Evolutionary conservation across 37 sponge, comb jelly and placozoan genomes (phyloP), one percentile per base, ranked within the genome.

Genomic region (Cladorhizidae sp.): DNA sequence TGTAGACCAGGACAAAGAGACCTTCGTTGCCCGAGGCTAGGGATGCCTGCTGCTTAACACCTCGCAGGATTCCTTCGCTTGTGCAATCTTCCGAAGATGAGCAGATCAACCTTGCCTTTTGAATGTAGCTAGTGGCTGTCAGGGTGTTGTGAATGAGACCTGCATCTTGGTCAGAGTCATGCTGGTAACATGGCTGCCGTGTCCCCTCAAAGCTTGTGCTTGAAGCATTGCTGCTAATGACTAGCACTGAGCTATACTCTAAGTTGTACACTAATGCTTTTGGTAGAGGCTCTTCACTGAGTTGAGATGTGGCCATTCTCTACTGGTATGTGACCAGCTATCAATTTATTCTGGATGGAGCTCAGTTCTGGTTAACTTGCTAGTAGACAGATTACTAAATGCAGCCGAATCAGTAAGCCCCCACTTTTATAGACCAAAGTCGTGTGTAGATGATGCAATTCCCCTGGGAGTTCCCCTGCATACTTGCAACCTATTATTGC

Each of bases 1-100:
- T 72, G 71, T 82, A 87, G 63, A 37, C 26, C 36, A 87, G 83
- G 28, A 92, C 45, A 51, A 87, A 80, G 21, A 87, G 21, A 39
- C 88, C 88, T 0, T 79, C 64, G 2, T 40, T 21, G 15, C 74
- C 80, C 12, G 67, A 31, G 17, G 74, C 88, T 32, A 40, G 77
- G 33, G 51, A 26, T 0, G 79, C 87, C 22, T 64, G 37, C 52
- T 82, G 55, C 39, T 74, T 62, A 35, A 90, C 70, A 20, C 64
- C 32, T 23, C 33, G 31, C 35, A 43, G 59, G 20, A 90, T 59
- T 0, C 83, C 91, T 23, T 77, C 43, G 14, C 33, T 64, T 8
- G 59, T 87, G 38, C 76, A 80, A 12, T 52, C n/a, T 25, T 31
- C 32, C 3, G 35, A 61, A 20, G 86, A 54, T 51, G 67, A 40